phyloP scores from a whole-genome alignment of 1,140 invertebrate species.

The Tetragonula clypearis region DNA sequence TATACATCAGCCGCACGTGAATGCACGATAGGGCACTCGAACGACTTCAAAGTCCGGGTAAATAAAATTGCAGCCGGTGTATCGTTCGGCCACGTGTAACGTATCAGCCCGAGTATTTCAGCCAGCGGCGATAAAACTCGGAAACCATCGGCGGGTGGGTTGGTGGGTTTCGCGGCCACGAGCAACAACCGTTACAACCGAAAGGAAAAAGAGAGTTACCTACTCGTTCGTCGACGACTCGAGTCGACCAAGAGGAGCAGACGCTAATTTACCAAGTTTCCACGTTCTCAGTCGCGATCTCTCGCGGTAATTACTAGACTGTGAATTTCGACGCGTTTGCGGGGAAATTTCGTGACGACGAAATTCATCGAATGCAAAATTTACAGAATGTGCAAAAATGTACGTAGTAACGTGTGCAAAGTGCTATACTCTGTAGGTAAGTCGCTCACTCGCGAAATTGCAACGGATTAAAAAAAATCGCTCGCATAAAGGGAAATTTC shows the following conservation, averaged over 20 bases:
- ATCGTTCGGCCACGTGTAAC: constrained; percentile 14
- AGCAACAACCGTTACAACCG: background rate
- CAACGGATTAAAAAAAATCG: too few species aligned
- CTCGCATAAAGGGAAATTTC: too few species aligned
- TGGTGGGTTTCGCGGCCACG: background rate
- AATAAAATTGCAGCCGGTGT: constrained; percentile 24
- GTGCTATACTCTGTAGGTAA: too few species aligned
- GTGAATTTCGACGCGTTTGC: background rate
- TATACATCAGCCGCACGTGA: constrained; percentile 1
- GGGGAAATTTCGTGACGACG: too few species aligned
- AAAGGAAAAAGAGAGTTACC: background rate
- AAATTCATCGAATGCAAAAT: too few species aligned
- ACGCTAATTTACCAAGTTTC: background rate
- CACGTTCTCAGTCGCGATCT: background rate
- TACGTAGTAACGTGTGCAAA: too few species aligned
- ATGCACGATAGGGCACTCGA: background rate
- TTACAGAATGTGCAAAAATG: too few species aligned
- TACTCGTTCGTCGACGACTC: background rate
- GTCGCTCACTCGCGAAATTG: too few species aligned
- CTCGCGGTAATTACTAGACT: background rate
- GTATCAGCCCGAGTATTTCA: background rate
- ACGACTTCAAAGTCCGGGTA: background rate
- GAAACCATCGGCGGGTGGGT: background rate
- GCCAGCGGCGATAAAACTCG: constrained; percentile 17
- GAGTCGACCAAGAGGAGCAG: too few species aligned